Evolutionary conservation across 1,140 invertebrate species (phyloP), one percentile per base, ranked within the genome.

Genomic region (Drosophila obscura): DNA sequence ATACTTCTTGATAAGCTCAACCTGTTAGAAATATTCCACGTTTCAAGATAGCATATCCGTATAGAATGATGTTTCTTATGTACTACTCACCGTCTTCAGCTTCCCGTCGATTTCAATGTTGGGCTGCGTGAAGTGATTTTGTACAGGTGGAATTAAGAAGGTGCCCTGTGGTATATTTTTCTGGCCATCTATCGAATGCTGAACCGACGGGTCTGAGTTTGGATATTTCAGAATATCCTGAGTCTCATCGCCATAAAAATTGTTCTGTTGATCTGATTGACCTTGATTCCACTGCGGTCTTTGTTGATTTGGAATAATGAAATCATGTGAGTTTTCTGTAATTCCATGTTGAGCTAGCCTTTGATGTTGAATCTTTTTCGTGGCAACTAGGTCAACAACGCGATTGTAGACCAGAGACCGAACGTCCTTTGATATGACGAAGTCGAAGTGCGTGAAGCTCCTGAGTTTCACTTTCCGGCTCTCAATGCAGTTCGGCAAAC

Each of bases 1-100:
- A 69, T 93, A 93, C 60, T 92, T 92, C 19, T 19, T 51, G 13
- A 94, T 90, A 5, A 94, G 64, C 22, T 73, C 50, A 13, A 64
- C 51, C 89, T 91, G 19, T 9, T 13, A 6, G 0, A 26, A 15
- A 9, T 2, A 5, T 5, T n/a, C 5, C 2, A 45, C 7, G 41
- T 26, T 19, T 52, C 7, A 16, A 16, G 4, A 16, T 3, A 16
- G 11, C 11, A n/a, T n/a, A n/a, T n/a, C 24, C 5, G 0, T n/a
- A 13, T 26, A 19, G 7, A 3, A 22, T 7, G 2, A 8, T 31
- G 7, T 2, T 11, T 7, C n/a, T 35, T 11, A 1, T 4, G 13
- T 22, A 7, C 4, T 8, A 49, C 67, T 51, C 6, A 72, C 67
- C n/a, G 69, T 62, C 0, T 13, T 5, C 11, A 73, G 11, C 3